phyloP scores from a whole-genome alignment of 1,140 invertebrate species.

The Cherax destructor region DNA sequence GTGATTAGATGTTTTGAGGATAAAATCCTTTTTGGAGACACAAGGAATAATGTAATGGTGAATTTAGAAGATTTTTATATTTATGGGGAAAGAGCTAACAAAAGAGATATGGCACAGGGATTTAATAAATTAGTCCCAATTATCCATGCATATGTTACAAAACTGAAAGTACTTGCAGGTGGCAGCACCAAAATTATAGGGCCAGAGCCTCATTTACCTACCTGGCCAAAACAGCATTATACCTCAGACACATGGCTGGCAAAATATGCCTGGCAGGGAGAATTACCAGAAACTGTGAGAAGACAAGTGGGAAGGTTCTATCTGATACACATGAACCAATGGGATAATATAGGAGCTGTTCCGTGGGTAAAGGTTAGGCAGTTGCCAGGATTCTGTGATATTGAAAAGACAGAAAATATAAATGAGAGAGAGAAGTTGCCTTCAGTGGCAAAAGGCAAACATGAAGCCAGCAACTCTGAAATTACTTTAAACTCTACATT shows the following conservation, averaged over 20 bases:
- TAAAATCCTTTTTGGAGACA: slow-evolving; percentile 47
- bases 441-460: not conserved
- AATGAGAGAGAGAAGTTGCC: not conserved
- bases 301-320: slow-evolving; percentile 22
- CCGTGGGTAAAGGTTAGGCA: not conserved
- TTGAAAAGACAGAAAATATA: not conserved
- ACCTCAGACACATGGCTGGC: slow-evolving; percentile 39
- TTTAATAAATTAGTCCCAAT: not conserved
- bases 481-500: not conserved
- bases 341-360: not conserved
- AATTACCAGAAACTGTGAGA: slow-evolving; percentile 22
- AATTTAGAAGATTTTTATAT: slow-evolving; percentile 32
- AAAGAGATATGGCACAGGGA: not conserved
- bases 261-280: slow-evolving; percentile 50
- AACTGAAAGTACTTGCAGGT: slow-evolving; percentile 30
- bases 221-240: slow-evolving; percentile 27
- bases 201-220: slow-evolving; percentile 43
- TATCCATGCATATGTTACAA: slow-evolving; percentile 44
- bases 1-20: slow-evolving; percentile 12
- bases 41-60: slow-evolving; percentile 48
- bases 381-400: not conserved
- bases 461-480: not conserved
- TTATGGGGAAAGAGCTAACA: slow-evolving; percentile 17
- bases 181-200: slow-evolving; percentile 1
- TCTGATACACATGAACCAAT: slow-evolving; percentile 27